Evolutionary conservation across 2,113 vertebrate species (phyloP), one percentile per base, ranked within the genome.

Genomic region (Siniperca knerii): DNA sequence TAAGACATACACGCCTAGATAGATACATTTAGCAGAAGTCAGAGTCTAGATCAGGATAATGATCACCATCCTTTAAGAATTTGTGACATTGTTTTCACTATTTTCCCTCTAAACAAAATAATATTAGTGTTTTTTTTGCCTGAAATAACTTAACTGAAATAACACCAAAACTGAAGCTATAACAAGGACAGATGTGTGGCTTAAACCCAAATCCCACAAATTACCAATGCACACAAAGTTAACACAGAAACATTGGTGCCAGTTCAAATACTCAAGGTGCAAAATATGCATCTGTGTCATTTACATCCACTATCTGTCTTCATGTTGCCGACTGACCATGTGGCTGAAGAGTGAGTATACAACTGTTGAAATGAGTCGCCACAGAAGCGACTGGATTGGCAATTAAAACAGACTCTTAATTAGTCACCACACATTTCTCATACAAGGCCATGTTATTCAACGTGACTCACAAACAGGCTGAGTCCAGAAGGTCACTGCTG

Each of bases 401-500:
- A 71, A 61, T 83, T 11, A 52, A 65, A 58, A 40, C 13, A 21
- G 55, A 78, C 35, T 25, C 21, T 68, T 82, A 71, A 82, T 84
- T 75, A 79, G 62, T n/a, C 66, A 57, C 66, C 29, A 50, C 75
- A 61, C 72, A 74, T 79, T 84, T 69, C 42, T 85, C 69, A 23
- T 42, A 57, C 25, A 2, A 78, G 68, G 23, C 78, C 33, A 12
- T 69, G 74, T 81, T 44, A 81, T 86, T 88, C 57, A 81, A 58
- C 57, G 72, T 58, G 75, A 89, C 77, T 87, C 42, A 60, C 86
- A 79, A 71, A 85, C 77, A 21, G 83, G 20, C 72, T 33, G 73
- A 50, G 80, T 68, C 82, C 84, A 87, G 76, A 90, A 92, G 90
- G 90, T 90, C 84, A 85, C 74, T 73, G 79, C 80, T 68, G 72